Percentiles rank a stretch among this genome's conserved stretches.
Conservation (phyloP, 1,140 invertebrate genomes). For the Daktulosphaira vitifoliae region DNA sequence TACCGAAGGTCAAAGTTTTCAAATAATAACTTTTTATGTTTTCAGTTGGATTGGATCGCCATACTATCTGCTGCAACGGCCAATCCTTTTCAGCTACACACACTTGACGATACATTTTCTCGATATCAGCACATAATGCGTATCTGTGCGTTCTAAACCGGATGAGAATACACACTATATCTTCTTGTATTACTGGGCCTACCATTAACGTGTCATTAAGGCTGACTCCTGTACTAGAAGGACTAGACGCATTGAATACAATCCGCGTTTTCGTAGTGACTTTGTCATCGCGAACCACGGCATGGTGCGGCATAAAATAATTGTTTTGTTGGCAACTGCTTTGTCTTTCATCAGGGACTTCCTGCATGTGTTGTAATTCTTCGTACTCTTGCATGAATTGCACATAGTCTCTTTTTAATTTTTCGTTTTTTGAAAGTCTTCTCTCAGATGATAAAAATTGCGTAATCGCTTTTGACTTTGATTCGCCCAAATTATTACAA, state of each 20-base stretch:
- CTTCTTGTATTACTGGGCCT: conserved; percentile 42
- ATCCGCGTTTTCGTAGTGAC: conserved; percentile 38
- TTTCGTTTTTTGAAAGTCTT: background rate
- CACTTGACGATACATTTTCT: background rate
- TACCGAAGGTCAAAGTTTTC: conserved; percentile 41
- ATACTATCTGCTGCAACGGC: too few relatives aligned
- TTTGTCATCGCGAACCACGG: conserved; percentile 39
- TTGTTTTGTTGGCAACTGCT: background rate
- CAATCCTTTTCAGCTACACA: conserved; percentile 42
- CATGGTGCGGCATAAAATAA: conserved; percentile 40
- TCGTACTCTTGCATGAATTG: conserved; percentile 42
- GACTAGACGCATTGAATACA: conserved; percentile 39
- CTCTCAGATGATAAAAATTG: background rate
- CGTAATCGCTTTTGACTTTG: background rate
- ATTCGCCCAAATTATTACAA: background rate
- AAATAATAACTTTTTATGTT: conserved; percentile 39
- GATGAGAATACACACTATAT: conserved; percentile 42
- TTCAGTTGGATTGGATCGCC: conserved; percentile 35
- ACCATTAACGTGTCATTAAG: conserved; percentile 28
- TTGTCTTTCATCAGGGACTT: too few relatives aligned
- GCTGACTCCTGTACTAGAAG: background rate
- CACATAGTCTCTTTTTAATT: background rate
- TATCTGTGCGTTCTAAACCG: conserved; percentile 36
- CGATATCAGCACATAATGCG: conserved; percentile 35
- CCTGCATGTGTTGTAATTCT: conserved; percentile 41